Conservation (phyloP, 2,113 vertebrate species). For the Sinocyclocheilus anophthalmus region DNA sequence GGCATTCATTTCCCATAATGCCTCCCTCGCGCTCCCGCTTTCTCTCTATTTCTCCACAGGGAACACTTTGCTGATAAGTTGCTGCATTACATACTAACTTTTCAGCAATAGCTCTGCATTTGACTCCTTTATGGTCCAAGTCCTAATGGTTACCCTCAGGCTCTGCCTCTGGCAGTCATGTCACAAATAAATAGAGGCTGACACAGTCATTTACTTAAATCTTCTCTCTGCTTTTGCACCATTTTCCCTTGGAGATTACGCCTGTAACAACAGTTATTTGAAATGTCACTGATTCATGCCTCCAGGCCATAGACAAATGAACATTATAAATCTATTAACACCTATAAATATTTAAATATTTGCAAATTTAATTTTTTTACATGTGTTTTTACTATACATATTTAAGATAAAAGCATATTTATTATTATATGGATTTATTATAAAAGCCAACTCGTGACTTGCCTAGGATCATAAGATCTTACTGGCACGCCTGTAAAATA, state of each 20-base stretch:
- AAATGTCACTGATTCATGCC: constrained; percentile 98
- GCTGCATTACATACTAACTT: constrained; percentile 93
- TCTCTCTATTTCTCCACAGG: constrained; percentile 69
- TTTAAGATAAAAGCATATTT: background rate
- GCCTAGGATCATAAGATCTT: too few relatives aligned
- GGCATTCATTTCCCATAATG: constrained; percentile 55
- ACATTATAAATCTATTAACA: constrained; percentile 99
- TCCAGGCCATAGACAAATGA: constrained; percentile 94
- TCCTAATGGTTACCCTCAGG: constrained; percentile 96
- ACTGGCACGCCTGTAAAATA: too few relatives aligned
- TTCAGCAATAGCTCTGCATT: constrained; percentile 86
- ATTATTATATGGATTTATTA: background rate
- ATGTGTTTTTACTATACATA: background rate
- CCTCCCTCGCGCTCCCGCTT: constrained; percentile 32
- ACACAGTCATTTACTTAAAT: constrained; percentile 99
- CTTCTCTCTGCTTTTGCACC: constrained; percentile 93
- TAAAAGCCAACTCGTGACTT: background rate
- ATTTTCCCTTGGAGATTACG: constrained; percentile 98
- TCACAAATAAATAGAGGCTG: constrained; percentile 99
- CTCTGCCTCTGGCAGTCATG: constrained; percentile 90
- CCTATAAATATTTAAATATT: constrained; percentile 78
- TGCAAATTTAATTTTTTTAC: constrained; percentile 56
- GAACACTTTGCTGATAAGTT: constrained; percentile 94
- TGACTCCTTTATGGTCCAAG: constrained; percentile 88
- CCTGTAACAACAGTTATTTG: constrained; percentile 99